phyloP scores from a whole-genome alignment of 2,113 vertebrate species.

The Strigops habroptila region DNA sequence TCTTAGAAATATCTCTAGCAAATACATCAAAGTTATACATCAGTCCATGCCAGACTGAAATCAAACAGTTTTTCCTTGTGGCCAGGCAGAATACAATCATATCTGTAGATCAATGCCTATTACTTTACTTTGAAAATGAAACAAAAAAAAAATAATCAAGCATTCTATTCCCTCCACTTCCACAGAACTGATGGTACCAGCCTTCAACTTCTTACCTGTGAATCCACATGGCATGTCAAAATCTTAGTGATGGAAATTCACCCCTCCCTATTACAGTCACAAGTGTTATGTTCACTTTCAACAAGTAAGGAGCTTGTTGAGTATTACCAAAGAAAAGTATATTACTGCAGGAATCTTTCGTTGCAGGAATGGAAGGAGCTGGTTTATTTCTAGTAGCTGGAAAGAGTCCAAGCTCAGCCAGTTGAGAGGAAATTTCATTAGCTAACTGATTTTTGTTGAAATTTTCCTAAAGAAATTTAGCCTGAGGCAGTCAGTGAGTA shows the following conservation, averaged over 20 bases:
- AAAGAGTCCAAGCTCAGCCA: background rate
- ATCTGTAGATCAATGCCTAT: constrained; percentile 37
- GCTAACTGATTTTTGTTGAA: background rate
- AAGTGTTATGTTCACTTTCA: background rate
- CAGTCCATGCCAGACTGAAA: background rate
- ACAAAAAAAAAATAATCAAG: constrained; percentile 37
- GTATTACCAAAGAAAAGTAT: background rate
- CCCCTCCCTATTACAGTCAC: background rate
- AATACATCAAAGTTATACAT: constrained; percentile 37
- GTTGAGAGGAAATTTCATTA: background rate
- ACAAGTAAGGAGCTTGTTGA: background rate
- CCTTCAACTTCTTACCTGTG: background rate
- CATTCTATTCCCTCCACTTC: background rate
- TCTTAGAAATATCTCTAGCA: constrained; percentile 41
- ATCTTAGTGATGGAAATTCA: background rate
- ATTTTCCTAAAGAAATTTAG: background rate
- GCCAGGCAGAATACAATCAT: constrained; percentile 4
- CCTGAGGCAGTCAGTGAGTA: background rate
- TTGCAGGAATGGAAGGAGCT: background rate
- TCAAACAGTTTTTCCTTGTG: constrained; percentile 25
- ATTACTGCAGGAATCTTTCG: background rate
- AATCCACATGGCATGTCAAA: background rate
- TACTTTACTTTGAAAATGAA: constrained; percentile 37
- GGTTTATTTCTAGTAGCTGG: background rate
- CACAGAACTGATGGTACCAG: background rate